These are phyloP conservation scores for Piscicola geometra DNA, from an alignment of 2,888 invertebrate genomes.

Conservation along the genomic window DNA sequence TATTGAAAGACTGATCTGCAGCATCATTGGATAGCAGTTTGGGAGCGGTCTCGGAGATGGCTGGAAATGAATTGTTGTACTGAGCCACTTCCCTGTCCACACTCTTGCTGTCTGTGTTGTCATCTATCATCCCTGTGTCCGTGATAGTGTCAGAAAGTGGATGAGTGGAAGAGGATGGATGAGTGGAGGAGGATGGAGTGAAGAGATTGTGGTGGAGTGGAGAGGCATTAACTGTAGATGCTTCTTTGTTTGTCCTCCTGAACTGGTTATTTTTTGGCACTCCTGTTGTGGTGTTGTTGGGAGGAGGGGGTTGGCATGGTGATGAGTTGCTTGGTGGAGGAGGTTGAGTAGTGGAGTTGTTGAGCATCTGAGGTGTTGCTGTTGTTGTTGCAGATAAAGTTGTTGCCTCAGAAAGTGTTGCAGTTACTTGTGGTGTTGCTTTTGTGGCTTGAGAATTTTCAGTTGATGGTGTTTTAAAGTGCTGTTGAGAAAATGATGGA, in stretches of 20 bases:
- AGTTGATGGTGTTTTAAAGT: too few species aligned
- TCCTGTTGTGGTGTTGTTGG: background rate
- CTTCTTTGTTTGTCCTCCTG: background rate
- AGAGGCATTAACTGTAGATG: background rate
- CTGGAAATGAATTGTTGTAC: background rate
- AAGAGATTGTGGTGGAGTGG: background rate
- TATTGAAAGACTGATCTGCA: background rate
- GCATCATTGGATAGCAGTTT: too few species aligned
- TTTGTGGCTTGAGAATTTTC: background rate
- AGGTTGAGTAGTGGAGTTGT: background rate
- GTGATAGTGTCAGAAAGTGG: background rate
- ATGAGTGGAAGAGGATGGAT: background rate
- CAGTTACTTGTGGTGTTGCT: background rate
- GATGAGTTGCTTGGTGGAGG: background rate
- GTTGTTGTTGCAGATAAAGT: background rate
- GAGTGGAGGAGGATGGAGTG: background rate
- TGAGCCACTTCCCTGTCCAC: background rate
- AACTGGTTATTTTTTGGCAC: conserved; percentile 6
- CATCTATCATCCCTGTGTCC: background rate
- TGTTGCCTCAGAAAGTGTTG: background rate
- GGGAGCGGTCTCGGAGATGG: too few species aligned
- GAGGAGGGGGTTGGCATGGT: background rate
- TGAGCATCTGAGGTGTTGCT: background rate
- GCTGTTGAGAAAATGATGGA: background rate
- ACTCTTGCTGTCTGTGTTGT: background rate